phyloP scores from a whole-genome alignment of 2,797 vertebrate genomes.

The Lacerta viridis region DNA sequence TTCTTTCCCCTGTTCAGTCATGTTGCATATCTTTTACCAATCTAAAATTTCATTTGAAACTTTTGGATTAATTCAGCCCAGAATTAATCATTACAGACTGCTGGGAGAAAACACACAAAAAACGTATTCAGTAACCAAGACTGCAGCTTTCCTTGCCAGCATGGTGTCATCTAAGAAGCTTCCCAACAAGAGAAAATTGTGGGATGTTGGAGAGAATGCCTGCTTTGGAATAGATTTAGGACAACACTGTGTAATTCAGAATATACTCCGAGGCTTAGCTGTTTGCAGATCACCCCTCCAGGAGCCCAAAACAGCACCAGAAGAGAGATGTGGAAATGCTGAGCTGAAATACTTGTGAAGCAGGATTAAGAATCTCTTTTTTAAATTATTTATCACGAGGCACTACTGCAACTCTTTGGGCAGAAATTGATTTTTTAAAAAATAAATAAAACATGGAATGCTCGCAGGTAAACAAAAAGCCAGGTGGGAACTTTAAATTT shows the following conservation, averaged over 20 bases:
- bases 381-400: neutral
- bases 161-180: neutral
- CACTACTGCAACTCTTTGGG: slow-evolving; percentile 1
- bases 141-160: neutral
- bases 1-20: neutral
- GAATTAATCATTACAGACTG: neutral
- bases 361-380: neutral
- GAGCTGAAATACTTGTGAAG: neutral
- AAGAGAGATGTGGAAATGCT: neutral
- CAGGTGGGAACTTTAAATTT: neutral
- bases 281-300: neutral
- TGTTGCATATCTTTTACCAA: neutral
- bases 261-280: neutral
- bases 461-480: neutral
- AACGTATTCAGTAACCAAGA: neutral
- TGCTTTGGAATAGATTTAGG: neutral
- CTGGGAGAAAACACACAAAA: neutral
- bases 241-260: slow-evolving; percentile 4
- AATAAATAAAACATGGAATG: neutral
- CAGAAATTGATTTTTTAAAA: neutral
- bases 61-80: slow-evolving; percentile 6
- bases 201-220: neutral
- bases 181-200: neutral
- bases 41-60: slow-evolving; percentile 10
- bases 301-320: neutral